Evolutionary conservation across 1,140 invertebrate genomes (phyloP).

Genomic region (Samia ricini): DNA sequence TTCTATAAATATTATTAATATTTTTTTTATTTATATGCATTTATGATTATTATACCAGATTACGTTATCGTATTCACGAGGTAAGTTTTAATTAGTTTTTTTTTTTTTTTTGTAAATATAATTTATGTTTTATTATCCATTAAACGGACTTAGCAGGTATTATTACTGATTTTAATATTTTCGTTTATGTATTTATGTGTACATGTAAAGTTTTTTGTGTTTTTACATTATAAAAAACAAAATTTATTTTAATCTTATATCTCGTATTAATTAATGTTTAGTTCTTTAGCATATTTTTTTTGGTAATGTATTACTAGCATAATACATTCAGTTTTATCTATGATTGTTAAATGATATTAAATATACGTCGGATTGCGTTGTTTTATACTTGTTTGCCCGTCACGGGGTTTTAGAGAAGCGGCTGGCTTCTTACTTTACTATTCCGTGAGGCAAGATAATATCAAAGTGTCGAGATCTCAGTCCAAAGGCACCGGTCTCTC

Average conservation of each 20-base stretch:
- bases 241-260: too few relatives aligned
- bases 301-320: not conserved
- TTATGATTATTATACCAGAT: not conserved
- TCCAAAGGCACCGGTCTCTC: slow-evolving; percentile 52
- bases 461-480: slow-evolving; percentile 30
- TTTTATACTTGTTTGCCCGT: slow-evolving; percentile 29
- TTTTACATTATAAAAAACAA: not conserved
- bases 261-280: not conserved
- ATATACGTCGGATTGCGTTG: slow-evolving; percentile 43
- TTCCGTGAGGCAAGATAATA: slow-evolving; percentile 49
- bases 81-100: too few relatives aligned
- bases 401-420: slow-evolving; percentile 9
- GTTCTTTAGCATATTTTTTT: not conserved
- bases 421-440: slow-evolving; percentile 27
- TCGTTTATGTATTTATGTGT: not conserved
- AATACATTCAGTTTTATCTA: not conserved
- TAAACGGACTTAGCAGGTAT: not conserved
- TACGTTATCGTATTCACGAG: not conserved
- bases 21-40: not conserved
- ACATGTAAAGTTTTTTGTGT: not conserved
- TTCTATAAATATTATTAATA: not conserved
- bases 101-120: too few relatives aligned
- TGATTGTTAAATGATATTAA: not conserved
- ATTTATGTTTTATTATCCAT: not conserved
- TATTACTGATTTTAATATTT: not conserved